Conservation (phyloP, 1,140 invertebrate species). For the Drosophila elegans region DNA sequence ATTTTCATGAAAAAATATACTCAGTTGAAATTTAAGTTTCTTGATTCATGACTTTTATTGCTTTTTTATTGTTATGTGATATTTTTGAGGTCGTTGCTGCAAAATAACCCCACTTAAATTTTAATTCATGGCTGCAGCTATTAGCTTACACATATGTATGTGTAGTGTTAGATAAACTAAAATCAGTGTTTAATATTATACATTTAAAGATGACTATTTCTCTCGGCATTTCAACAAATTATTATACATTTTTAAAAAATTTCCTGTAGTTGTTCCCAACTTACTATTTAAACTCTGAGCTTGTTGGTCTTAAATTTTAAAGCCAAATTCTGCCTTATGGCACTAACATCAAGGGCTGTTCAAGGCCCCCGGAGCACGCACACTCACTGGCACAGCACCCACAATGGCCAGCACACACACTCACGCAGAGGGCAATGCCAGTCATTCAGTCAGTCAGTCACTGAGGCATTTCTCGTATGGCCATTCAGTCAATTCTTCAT, state of each 20-base stretch:
- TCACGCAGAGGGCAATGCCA: constrained; percentile 44
- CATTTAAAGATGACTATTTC: too few species aligned
- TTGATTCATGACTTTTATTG: not conserved
- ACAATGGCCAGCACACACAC: constrained; percentile 50
- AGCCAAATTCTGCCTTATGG: constrained; percentile 23
- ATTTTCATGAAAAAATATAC: too few species aligned
- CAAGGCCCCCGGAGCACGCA: constrained; percentile 17
- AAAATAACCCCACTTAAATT: too few species aligned
- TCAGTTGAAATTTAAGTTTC: too few species aligned
- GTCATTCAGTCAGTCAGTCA: constrained; percentile 44
- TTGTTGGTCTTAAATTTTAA: constrained; percentile 46
- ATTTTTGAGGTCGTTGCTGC: too few species aligned
- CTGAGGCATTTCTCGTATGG: constrained; percentile 42
- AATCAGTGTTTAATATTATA: too few species aligned
- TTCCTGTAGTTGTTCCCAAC: not conserved
- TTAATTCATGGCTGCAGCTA: too few species aligned
- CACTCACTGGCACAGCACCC: constrained; percentile 20
- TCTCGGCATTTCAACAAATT: not conserved
- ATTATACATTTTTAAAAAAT: too few species aligned
- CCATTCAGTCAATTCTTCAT: constrained; percentile 64
- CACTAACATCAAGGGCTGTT: constrained; percentile 23
- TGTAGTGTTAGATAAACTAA: too few species aligned
- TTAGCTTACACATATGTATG: too few species aligned
- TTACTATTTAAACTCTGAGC: not conserved
- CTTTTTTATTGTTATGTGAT: not conserved